Percentiles rank a stretch among this genome's conserved stretches.
Evolutionary conservation across 2,113 vertebrate species (phyloP).

Genomic region (Sitta europaea): DNA sequence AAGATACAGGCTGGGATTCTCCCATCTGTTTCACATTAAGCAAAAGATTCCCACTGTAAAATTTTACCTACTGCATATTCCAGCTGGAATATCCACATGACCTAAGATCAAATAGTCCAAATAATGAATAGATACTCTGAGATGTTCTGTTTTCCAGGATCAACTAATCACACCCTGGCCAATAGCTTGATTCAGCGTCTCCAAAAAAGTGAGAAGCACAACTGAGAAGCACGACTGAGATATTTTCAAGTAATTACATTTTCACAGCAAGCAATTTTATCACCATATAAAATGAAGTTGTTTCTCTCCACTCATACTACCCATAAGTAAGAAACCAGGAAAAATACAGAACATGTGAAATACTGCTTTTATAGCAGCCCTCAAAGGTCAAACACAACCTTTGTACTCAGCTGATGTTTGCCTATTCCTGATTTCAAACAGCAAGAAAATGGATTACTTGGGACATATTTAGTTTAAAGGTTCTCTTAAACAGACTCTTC

Average conservation of each 20-base stretch:
- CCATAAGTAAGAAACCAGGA: not conserved
- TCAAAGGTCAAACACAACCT: not conserved
- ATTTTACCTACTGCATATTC: not conserved
- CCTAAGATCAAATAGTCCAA: not conserved
- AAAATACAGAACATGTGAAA: not conserved
- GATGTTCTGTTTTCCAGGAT: not conserved
- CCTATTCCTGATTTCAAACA: not conserved
- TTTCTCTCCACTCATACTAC: not conserved
- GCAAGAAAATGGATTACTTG: not conserved
- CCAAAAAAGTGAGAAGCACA: not conserved
- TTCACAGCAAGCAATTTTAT: slow-evolving; percentile 20
- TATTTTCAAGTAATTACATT: slow-evolving; percentile 18
- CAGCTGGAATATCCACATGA: not conserved
- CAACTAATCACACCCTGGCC: not conserved
- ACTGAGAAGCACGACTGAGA: not conserved
- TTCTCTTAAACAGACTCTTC: not conserved
- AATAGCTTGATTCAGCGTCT: not conserved
- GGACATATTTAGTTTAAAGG: not conserved
- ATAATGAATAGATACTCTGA: not conserved
- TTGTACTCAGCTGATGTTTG: not conserved
- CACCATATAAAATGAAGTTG: not conserved
- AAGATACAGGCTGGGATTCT: not conserved
- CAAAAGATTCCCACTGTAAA: not conserved
- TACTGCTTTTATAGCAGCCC: not conserved
- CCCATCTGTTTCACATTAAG: not conserved